These are phyloP conservation scores for Orthosia gracilis DNA, from an alignment of 2,888 invertebrate genomes.

Conservation along the genomic window DNA sequence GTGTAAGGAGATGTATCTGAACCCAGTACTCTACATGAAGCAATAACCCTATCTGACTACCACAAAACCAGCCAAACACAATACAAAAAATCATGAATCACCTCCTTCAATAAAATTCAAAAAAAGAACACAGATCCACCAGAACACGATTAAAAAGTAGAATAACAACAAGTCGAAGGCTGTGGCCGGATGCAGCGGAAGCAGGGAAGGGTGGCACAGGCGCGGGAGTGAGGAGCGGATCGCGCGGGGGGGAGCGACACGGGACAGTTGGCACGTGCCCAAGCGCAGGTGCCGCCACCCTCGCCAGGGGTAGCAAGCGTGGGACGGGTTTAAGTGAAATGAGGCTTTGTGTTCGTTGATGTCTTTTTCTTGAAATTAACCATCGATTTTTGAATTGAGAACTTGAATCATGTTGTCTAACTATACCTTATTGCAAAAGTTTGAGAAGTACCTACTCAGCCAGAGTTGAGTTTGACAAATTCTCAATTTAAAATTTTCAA, in stretches of 20 bases:
- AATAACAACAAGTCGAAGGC: constrained; percentile 63
- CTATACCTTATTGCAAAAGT: too few relatives aligned
- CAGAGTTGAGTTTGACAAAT: too few relatives aligned
- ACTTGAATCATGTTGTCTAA: too few relatives aligned
- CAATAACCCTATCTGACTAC: not conserved
- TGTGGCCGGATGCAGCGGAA: constrained; percentile 80
- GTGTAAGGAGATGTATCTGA: too few relatives aligned
- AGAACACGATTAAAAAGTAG: constrained; percentile 52
- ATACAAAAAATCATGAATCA: constrained; percentile 28
- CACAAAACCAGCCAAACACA: not conserved
- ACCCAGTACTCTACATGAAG: too few relatives aligned
- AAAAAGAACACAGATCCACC: constrained; percentile 23
- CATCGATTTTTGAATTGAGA: too few relatives aligned
- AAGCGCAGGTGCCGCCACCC: constrained; percentile 84
- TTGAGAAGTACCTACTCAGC: too few relatives aligned
- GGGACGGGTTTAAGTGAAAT: constrained; percentile 17
- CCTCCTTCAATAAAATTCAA: constrained; percentile 15
- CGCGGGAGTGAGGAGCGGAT: constrained; percentile 57
- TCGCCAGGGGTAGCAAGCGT: constrained; percentile 71
- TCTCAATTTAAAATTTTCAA: too few relatives aligned
- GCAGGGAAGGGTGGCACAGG: constrained; percentile 66
- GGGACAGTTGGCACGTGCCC: constrained; percentile 89
- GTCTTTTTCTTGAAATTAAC: not conserved
- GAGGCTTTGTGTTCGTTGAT: constrained; percentile 7
- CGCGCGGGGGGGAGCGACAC: constrained; percentile 68